Percentiles rank a stretch among this genome's conserved stretches.
These are phyloP conservation scores for Phocoena phocoena DNA, from an alignment of 2,113 vertebrate genomes.

Conservation along the genomic window DNA sequence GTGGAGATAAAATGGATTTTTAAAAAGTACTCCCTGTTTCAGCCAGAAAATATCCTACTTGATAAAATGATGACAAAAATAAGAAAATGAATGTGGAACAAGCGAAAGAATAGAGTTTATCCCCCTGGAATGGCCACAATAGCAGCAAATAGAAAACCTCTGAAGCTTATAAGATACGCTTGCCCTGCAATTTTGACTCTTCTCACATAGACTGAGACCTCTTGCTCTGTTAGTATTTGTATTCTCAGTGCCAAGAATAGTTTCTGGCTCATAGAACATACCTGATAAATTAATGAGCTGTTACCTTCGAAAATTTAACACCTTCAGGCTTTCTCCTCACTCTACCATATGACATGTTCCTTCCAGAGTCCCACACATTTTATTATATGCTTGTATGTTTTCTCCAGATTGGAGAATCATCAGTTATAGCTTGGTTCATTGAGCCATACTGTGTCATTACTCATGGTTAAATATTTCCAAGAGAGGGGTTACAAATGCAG, in stretches of 20 bases:
- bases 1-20: not conserved
- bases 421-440: slow-evolving; percentile 71
- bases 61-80: not conserved
- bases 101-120: not conserved
- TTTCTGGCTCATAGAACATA: not conserved
- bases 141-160: not conserved
- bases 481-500: slow-evolving; percentile 77
- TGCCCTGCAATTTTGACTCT: fast-evolving
- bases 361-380: not conserved
- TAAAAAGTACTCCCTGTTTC: not conserved
- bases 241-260: not conserved
- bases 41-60: not conserved
- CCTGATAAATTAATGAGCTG: not conserved
- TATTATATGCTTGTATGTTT: not conserved
- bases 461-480: slow-evolving; percentile 82
- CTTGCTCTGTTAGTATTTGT: not conserved
- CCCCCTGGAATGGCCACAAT: too few relatives aligned
- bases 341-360: not conserved
- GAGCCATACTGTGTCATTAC: slow-evolving; percentile 68
- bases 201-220: not conserved
- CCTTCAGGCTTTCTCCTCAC: not conserved
- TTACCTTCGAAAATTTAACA: not conserved
- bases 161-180: fast-evolving
- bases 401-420: slow-evolving; percentile 44
- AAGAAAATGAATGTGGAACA: not conserved